Conservation (phyloP, 37 sponge, comb jelly and placozoan genomes). For the Aphrocallistes beatrix region DNA sequence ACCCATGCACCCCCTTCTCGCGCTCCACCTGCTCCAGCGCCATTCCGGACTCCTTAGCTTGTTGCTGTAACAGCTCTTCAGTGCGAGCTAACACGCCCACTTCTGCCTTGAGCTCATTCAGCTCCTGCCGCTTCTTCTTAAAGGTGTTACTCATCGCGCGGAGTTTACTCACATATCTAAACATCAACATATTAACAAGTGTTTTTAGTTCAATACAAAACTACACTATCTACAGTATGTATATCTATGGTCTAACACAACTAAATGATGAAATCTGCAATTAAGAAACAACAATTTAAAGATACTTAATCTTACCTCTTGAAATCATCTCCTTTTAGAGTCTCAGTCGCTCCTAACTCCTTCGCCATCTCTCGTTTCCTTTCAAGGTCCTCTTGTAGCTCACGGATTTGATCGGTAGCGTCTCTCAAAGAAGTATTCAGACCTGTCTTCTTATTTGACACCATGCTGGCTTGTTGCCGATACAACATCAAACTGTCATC, state of each 20-base stretch:
- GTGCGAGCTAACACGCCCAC: slow-evolving; percentile 78
- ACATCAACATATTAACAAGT: background rate
- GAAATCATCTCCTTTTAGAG: slow-evolving; percentile 72
- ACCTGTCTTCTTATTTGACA: slow-evolving; percentile 56
- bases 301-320: background rate
- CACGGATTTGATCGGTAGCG: slow-evolving; percentile 26
- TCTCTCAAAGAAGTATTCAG: slow-evolving; percentile 40
- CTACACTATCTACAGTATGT: no score
- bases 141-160: slow-evolving; percentile 60
- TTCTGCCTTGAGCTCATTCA: slow-evolving; percentile 65
- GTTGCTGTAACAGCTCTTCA: slow-evolving; percentile 64
- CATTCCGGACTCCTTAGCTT: slow-evolving; percentile 33
- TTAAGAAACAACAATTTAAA: background rate
- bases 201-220: no score
- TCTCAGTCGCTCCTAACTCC: slow-evolving; percentile 42
- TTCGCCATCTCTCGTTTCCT: slow-evolving; percentile 35
- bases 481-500: slow-evolving; percentile 84
- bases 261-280: no score
- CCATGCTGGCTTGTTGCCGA: slow-evolving; percentile 84
- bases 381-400: slow-evolving; percentile 24
- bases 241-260: no score
- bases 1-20: slow-evolving; percentile 77
- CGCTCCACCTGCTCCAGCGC: slow-evolving; percentile 50
- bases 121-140: slow-evolving; percentile 72
- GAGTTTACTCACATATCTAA: slow-evolving; percentile 49